Percentiles rank a stretch among this genome's conserved stretches.
phyloP scores from a whole-genome alignment of 2,888 invertebrate genomes.

The Spodoptera littoralis region DNA sequence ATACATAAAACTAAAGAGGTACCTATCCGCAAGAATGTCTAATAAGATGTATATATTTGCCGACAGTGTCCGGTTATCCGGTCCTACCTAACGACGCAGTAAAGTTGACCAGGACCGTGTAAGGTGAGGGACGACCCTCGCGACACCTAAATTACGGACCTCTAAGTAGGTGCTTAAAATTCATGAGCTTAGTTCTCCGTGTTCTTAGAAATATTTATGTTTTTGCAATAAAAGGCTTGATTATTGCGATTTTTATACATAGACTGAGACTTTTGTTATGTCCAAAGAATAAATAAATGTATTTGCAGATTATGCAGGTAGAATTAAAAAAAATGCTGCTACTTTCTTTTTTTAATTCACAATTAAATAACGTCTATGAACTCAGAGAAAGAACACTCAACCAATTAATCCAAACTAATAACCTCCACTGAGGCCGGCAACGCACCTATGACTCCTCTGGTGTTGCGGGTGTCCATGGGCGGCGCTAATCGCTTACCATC shows the following conservation, averaged over 20 bases:
- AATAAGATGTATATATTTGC: conserved; percentile 54
- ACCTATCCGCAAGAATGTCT: conserved; percentile 26
- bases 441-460: no score
- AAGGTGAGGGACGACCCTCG: conserved; percentile 38
- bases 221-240: conserved; percentile 24
- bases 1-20: conserved; percentile 36
- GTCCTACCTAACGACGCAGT: conserved; percentile 38
- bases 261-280: no score
- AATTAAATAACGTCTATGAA: no score
- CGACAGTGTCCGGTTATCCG: conserved; percentile 36
- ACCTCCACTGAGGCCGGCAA: no score
- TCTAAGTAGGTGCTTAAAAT: conserved; percentile 54
- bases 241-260: conserved; percentile 14
- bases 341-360: no score
- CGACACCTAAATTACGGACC: conserved; percentile 43
- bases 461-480: no score
- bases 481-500: no score
- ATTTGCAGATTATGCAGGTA: no score
- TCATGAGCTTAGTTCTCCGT: conserved; percentile 38
- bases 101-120: conserved; percentile 36
- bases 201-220: conserved; percentile 46
- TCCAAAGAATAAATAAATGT: no score
- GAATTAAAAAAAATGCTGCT: no score
- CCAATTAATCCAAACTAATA: no score
- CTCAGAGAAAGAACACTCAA: no score